Evolutionary conservation across 1,140 invertebrate genomes (phyloP), one percentile per base, ranked within the genome.

Genomic region (Riptortus pedestris): DNA sequence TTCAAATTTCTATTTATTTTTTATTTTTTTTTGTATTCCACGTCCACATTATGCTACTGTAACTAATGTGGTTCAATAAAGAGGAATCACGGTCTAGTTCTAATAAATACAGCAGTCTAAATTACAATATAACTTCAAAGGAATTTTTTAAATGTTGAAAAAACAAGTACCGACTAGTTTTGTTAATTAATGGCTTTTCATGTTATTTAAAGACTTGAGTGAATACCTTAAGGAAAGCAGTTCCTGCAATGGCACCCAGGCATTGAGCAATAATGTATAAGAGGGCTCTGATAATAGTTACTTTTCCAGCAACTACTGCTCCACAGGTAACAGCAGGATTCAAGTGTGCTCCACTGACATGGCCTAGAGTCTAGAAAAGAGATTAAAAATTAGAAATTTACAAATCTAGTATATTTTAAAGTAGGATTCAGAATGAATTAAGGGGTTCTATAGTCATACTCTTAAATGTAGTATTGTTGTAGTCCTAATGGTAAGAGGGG

Each of bases 271-370:
- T 73, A 11, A 93, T 79, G 75, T 94, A 94, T 4, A 94, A 77
- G 1, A 92, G 27, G 0, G 81, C 87, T 64, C 88, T 81, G 1
- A 90, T 73, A 7, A 92, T 75, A 65, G 84, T 80, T 58, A 93
- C 85, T 71, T 87, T 86, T 18, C 90, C 87, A 20, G 87, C 85
- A 7, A 85, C 83, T 28, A 91, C 73, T 71, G 94, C 80, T 1
- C 84, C 91, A 2, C 79, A 76, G 0, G 91, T 93, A 14, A 95
- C 90, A 0, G 91, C 91, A 0, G 92, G 92, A 79, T 96, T 96
- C 51, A 96, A 80, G 73, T 95, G 92, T 26, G 88, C 91, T 0
- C 93, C 93, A 60, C 88, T 92, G 27, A 95, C 80, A 73, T 95
- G 91, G 2, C 88, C 90, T 63, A 96, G 82, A 22, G 83, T 78